These are phyloP conservation scores for Thinocorus orbignyianus DNA, from an alignment of 2,113 vertebrate species.

Conservation along the genomic window DNA sequence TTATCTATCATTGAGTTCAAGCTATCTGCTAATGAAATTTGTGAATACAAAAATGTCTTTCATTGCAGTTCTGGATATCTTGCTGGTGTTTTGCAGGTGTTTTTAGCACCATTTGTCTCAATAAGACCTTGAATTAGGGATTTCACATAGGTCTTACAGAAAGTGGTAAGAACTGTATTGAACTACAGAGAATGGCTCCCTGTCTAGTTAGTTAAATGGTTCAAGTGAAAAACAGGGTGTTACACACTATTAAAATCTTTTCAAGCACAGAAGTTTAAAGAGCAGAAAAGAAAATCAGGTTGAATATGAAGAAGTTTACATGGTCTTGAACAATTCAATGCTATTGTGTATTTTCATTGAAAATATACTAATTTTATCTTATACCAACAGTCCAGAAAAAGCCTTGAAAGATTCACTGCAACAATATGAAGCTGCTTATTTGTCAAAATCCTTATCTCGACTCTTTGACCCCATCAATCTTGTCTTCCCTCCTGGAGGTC, in stretches of 20 bases:
- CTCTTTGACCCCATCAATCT: constrained; percentile 98
- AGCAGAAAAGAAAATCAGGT: background rate
- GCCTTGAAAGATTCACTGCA: constrained; percentile 91
- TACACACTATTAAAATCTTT: background rate
- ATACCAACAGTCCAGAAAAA: constrained; percentile 85
- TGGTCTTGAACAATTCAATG: background rate
- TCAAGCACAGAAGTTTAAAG: background rate
- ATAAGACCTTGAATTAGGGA: background rate
- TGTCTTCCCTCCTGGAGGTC: constrained; percentile 92
- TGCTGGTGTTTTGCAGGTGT: background rate
- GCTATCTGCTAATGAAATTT: background rate
- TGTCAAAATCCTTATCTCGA: constrained; percentile 95
- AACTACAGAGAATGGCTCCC: background rate
- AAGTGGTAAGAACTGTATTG: background rate
- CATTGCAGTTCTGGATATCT: background rate
- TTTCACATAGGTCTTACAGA: background rate
- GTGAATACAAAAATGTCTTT: background rate
- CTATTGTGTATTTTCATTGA: background rate
- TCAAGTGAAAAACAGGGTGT: background rate
- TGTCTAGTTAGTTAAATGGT: background rate
- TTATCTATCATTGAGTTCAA: background rate
- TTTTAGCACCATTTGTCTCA: background rate
- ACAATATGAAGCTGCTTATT: constrained; percentile 92
- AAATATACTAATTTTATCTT: constrained; percentile 13
- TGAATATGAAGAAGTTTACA: background rate